Percentiles rank a stretch among this genome's conserved stretches.
Conservation (phyloP, 2,113 vertebrate species). For the Collichthys lucidus region DNA sequence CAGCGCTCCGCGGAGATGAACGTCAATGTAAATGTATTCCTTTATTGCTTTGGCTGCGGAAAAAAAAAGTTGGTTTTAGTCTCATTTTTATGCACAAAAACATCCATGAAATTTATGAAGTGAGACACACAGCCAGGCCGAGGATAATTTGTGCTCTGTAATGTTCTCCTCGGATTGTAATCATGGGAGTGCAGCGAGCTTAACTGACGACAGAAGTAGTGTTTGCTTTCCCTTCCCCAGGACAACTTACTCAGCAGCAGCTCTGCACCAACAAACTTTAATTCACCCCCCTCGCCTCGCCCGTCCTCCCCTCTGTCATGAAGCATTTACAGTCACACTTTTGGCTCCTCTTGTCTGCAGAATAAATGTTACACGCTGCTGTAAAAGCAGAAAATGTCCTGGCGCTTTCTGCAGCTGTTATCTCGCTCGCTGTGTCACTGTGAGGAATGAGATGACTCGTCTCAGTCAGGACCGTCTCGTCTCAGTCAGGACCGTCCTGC, state of each 20-base stretch:
- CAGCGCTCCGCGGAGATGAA: slow-evolving; percentile 2
- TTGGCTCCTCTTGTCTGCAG: not conserved
- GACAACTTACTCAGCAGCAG: slow-evolving; percentile 31
- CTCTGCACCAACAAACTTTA: not conserved
- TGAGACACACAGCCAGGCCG: not conserved
- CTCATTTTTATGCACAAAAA: slow-evolving; percentile 45
- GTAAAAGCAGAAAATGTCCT: not conserved
- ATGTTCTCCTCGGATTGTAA: slow-evolving; percentile 23
- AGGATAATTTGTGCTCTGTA: slow-evolving; percentile 7
- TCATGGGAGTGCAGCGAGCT: slow-evolving; percentile 5
- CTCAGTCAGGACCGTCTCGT: too few relatives aligned
- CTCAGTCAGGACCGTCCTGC: too few relatives aligned
- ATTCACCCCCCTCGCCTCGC: not conserved
- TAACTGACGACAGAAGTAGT: slow-evolving; percentile 24
- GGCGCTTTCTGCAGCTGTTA: slow-evolving; percentile 1
- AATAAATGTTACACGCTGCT: not conserved
- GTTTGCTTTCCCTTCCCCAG: slow-evolving; percentile 34
- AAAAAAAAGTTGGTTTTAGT: not conserved
- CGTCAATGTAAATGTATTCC: slow-evolving; percentile 24
- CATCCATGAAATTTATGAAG: slow-evolving; percentile 22
- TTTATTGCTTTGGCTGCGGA: not conserved
- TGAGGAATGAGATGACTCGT: not conserved
- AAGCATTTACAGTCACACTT: not conserved
- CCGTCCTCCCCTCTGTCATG: not conserved
- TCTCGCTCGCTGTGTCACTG: not conserved